These are phyloP conservation scores for Microcebus jonahi DNA, from an alignment of 2,113 vertebrate genomes.

Conservation along the genomic window DNA sequence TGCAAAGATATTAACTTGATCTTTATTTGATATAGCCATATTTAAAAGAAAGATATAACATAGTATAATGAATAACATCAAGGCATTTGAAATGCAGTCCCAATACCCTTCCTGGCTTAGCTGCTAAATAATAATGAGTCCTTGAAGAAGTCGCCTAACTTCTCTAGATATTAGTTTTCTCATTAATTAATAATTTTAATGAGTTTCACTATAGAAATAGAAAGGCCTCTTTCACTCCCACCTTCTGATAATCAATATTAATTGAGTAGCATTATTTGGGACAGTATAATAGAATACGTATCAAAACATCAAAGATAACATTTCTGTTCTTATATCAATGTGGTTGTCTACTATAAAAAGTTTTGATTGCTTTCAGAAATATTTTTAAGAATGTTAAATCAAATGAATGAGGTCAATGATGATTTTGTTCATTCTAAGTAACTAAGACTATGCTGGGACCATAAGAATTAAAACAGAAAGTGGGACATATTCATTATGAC, in stretches of 20 bases:
- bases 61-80: background rate
- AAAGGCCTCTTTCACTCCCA: background rate
- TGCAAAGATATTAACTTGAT: background rate
- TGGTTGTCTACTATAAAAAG: background rate
- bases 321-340: background rate
- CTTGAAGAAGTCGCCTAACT: background rate
- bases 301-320: background rate
- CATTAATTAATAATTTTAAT: background rate
- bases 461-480: background rate
- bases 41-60: background rate
- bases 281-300: background rate
- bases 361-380: background rate
- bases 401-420: background rate
- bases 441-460: background rate
- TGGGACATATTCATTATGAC: background rate
- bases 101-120: background rate
- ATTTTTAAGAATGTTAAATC: background rate
- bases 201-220: background rate
- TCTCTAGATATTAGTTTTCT: slow-evolving; percentile 1
- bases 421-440: background rate
- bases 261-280: background rate
- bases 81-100: background rate
- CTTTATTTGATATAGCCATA: background rate
- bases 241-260: background rate
- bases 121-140: background rate